A percentile compares a stretch with the other conserved stretches of the same genome.
Evolutionary conservation across 2,888 invertebrate species (phyloP).

Genomic region (Criorhina ranunculi): DNA sequence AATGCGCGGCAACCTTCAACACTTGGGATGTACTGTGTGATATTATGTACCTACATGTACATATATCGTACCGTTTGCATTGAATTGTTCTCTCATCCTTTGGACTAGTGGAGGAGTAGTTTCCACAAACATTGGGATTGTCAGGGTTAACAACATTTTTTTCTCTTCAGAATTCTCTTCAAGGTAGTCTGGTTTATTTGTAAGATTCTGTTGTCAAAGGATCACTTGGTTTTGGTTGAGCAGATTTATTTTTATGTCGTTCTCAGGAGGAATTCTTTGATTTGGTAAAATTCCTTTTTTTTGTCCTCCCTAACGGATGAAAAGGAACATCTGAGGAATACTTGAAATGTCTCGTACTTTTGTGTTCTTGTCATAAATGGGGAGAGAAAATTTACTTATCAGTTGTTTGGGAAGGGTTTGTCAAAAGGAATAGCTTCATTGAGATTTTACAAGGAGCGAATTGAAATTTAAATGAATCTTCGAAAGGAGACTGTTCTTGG

Average conservation of each 20-base stretch:
- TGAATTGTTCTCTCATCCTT: constrained; percentile 33
- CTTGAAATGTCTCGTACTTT: neutral
- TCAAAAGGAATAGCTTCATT: neutral
- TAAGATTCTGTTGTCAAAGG: constrained; percentile 21
- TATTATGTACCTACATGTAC: constrained; percentile 3
- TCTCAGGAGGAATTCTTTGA: constrained; percentile 14
- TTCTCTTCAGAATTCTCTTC: constrained; percentile 2
- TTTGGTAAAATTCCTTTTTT: neutral
- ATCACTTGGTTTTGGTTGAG: constrained; percentile 34
- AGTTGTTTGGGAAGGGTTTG: neutral
- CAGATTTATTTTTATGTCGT: constrained; percentile 15
- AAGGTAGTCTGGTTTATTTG: constrained; percentile 20
- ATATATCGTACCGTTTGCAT: constrained; percentile 36
- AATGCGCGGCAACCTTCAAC: constrained; percentile 36
- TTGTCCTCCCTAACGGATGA: neutral
- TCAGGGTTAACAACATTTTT: neutral
- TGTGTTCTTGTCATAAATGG: neutral
- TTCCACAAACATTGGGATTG: constrained; percentile 1
- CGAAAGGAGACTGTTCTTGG: neutral
- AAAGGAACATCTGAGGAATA: constrained; percentile 7
- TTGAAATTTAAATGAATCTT: neutral
- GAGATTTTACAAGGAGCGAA: neutral
- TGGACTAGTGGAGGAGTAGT: neutral
- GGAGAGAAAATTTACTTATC: constrained; percentile 2
- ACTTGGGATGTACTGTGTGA: neutral